These are phyloP conservation scores for Alexandromys fortis DNA, from an alignment of 2,113 vertebrate species.

Conservation along the genomic window DNA sequence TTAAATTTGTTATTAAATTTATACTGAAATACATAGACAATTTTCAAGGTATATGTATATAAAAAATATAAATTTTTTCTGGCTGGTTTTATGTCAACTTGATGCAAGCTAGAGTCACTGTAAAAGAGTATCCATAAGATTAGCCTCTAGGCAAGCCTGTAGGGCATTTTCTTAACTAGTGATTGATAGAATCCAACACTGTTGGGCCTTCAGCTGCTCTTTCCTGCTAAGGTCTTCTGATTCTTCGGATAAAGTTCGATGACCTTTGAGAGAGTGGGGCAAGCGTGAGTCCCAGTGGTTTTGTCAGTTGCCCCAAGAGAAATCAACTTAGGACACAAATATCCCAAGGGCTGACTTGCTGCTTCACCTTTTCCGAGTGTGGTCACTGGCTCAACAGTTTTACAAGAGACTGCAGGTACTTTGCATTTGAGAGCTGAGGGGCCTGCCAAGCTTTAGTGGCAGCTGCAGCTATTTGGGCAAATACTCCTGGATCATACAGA, in stretches of 20 bases:
- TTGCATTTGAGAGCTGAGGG: conserved; percentile 88
- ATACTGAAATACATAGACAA: not conserved
- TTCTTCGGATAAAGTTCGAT: not conserved
- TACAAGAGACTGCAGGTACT: conserved; percentile 84
- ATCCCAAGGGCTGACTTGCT: conserved; percentile 43
- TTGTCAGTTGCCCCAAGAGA: conserved; percentile 52
- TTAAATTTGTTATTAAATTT: not conserved
- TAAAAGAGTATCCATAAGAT: not conserved
- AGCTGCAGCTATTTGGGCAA: too few relatives aligned
- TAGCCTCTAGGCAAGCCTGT: not conserved
- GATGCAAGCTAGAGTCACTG: not conserved
- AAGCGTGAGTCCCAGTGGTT: not conserved
- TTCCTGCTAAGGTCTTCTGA: conserved; percentile 54
- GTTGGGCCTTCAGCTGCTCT: too few relatives aligned
- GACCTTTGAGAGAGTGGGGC: not conserved
- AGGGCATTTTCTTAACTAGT: not conserved
- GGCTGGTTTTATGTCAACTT: not conserved
- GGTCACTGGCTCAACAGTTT: conserved; percentile 78
- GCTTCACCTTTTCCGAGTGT: conserved; percentile 67
- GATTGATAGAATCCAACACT: too few relatives aligned
- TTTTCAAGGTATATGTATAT: not conserved
- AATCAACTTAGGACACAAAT: conserved; percentile 58
- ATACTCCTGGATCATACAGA: too few relatives aligned
- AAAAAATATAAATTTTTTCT: not conserved
- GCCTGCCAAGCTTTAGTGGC: conserved; percentile 63